phyloP scores from a whole-genome alignment of 2,888 invertebrate genomes.

The Cyaniris semiargus region DNA sequence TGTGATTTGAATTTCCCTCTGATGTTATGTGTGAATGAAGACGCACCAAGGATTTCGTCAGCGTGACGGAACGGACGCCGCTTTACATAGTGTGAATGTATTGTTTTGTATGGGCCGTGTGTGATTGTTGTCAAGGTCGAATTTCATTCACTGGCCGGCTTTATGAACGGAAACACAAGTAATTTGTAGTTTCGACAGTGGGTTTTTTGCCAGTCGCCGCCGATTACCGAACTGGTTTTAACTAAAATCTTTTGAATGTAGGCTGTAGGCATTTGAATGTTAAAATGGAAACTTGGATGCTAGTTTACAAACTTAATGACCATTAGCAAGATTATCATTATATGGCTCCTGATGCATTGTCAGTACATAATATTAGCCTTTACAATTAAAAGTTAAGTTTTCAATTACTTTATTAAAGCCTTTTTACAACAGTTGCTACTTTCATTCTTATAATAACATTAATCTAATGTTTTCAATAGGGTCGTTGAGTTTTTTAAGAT shows the following conservation, averaged over 20 bases:
- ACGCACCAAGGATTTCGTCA: conserved; percentile 14
- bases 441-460: neutral
- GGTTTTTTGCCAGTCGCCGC: neutral
- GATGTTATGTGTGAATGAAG: conserved; percentile 4
- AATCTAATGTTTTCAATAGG: neutral
- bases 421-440: no score
- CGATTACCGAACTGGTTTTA: neutral
- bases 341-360: no score
- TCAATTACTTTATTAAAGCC: no score
- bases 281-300: neutral
- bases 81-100: conserved; percentile 14
- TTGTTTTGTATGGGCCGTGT: conserved; percentile 22
- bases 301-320: neutral
- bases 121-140: conserved; percentile 35
- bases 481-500: neutral
- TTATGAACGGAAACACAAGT: conserved; percentile 26
- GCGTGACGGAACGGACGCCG: neutral
- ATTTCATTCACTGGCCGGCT: conserved; percentile 36
- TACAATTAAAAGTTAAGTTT: neutral
- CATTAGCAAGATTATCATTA: neutral
- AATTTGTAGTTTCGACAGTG: conserved; percentile 15
- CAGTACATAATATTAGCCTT: no score
- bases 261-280: neutral
- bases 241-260: neutral
- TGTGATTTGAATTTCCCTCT: neutral